A percentile compares a stretch with the other conserved stretches of the same genome.
These are phyloP conservation scores for Scatophagus argus DNA, from an alignment of 2,113 vertebrate genomes.

Conservation along the genomic window DNA sequence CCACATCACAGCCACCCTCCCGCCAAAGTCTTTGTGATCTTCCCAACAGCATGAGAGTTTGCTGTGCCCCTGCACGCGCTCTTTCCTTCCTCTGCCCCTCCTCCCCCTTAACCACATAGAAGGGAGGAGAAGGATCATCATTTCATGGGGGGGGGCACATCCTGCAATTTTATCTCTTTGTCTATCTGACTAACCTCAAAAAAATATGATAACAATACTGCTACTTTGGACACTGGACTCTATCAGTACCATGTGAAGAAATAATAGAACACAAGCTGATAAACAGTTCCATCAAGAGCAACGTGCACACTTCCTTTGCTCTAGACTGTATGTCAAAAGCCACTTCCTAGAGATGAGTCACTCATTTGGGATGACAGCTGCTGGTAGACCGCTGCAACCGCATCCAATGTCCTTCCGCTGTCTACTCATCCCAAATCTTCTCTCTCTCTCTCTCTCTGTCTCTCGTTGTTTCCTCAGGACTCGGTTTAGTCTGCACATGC, in stretches of 20 bases:
- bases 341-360: conserved; percentile 63
- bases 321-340: conserved; percentile 49
- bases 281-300: conserved; percentile 34
- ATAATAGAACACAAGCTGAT: neutral
- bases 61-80: conserved; percentile 12
- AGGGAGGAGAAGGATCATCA: conserved; percentile 56
- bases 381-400: conserved; percentile 66
- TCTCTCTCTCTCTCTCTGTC: conserved; percentile 2
- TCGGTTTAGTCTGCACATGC: conserved; percentile 23
- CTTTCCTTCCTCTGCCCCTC: conserved; percentile 41
- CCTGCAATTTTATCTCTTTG: conserved; percentile 65
- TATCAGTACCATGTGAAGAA: neutral
- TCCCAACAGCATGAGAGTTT: conserved; percentile 31
- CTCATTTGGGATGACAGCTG: conserved; percentile 61
- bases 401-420: conserved; percentile 67
- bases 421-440: conserved; percentile 50
- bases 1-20: conserved; percentile 73
- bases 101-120: conserved; percentile 52
- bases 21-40: conserved; percentile 59
- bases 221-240: conserved; percentile 13
- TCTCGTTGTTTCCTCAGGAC: conserved; percentile 15
- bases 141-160: conserved; percentile 68
- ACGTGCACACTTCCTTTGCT: conserved; percentile 56
- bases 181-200: conserved; percentile 26
- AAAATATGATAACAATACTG: conserved; percentile 32